A percentile compares a stretch with the other conserved stretches of the same genome.
These are phyloP conservation scores for Agrilus planipennis DNA, from an alignment of 1,140 invertebrate genomes.

Conservation along the genomic window DNA sequence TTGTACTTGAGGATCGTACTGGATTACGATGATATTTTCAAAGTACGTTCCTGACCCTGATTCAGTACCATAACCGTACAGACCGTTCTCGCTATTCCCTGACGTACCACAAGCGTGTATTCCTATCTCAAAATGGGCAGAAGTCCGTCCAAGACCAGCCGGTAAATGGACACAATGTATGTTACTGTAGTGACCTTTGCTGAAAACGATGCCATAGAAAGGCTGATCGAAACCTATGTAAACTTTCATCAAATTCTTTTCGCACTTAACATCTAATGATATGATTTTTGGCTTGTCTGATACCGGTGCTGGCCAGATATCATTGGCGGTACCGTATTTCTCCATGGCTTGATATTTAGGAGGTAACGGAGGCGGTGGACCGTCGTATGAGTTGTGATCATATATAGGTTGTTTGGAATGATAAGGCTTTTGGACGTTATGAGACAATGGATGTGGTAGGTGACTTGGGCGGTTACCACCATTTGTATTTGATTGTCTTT, in stretches of 20 bases:
- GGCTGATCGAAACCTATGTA: slow-evolving; percentile 87
- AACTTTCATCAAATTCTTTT: slow-evolving; percentile 88
- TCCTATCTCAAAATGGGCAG: slow-evolving; percentile 82
- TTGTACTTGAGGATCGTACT: slow-evolving; percentile 90
- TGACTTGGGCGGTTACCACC: slow-evolving; percentile 15
- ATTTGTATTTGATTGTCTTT: slow-evolving; percentile 16
- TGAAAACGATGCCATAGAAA: slow-evolving; percentile 90
- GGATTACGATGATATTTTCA: slow-evolving; percentile 89
- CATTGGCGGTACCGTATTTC: slow-evolving; percentile 43
- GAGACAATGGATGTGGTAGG: slow-evolving; percentile 30
- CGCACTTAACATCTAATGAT: slow-evolving; percentile 85
- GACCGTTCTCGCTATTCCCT: slow-evolving; percentile 78
- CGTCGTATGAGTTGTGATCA: slow-evolving; percentile 49
- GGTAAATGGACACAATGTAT: slow-evolving; percentile 84
- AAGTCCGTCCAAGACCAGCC: slow-evolving; percentile 70
- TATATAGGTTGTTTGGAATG: slow-evolving; percentile 12
- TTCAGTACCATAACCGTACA: slow-evolving; percentile 70
- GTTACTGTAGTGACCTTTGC: slow-evolving; percentile 85
- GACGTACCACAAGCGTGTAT: slow-evolving; percentile 84
- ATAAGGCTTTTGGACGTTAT: slow-evolving; percentile 27
- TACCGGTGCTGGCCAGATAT: slow-evolving; percentile 67
- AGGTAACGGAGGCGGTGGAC: slow-evolving; percentile 50
- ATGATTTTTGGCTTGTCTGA: slow-evolving; percentile 86
- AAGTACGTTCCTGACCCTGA: slow-evolving; percentile 85
- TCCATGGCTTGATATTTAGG: slow-evolving; percentile 43